Evolutionary conservation across 1,140 invertebrate genomes (phyloP), one percentile per base, ranked within the genome.

Genomic region (Neotoxoptera formosana): DNA sequence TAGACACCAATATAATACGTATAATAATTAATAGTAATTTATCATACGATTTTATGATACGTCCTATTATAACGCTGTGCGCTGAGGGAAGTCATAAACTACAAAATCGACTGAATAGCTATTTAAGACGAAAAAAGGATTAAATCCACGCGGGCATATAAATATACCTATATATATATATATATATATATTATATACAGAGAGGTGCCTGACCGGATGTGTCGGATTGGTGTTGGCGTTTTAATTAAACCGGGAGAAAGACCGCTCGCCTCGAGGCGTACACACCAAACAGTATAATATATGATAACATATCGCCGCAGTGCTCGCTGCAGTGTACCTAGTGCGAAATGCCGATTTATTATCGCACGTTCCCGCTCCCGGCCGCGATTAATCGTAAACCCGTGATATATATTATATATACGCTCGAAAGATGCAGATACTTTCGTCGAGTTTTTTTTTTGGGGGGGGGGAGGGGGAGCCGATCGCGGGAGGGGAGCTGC

Each of bases 171-270:
- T n/a, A 1, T 67, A n/a, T n/a, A 67, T 11, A 67, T 51, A 51
- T 51, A 53, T 20, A 20, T 51, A n/a, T 53, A 53, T 21, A 53
- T 7, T 53, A 53, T 21, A 53, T 20, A 53, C 7, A 53, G 51
- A n/a, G n/a, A n/a, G n/a, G 51, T n/a, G 17, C 30, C 30, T 67
- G 30, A 17, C 30, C 60, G n/a, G 60, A 76, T 76, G 60, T 76
- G 60, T 45, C 25, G 84, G 30, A 47, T 14, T n/a, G 25, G 30
- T 20, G 34, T 41, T 30, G 51, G 51, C 47, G 67, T 92, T 92
- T 92, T 92, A 92, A 92, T 92, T 92, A 92, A 92, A 84, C 91
- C 47, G 41, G 45, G 2, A 45, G 23, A 48, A 91, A 36, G 17
- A 11, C 20, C 56, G 9, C 23, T 41, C 89, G n/a, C 36, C 60